Percentiles rank a stretch among this genome's conserved stretches.
phyloP scores from a whole-genome alignment of 2,113 vertebrate species.

The Nothocercus julius region DNA sequence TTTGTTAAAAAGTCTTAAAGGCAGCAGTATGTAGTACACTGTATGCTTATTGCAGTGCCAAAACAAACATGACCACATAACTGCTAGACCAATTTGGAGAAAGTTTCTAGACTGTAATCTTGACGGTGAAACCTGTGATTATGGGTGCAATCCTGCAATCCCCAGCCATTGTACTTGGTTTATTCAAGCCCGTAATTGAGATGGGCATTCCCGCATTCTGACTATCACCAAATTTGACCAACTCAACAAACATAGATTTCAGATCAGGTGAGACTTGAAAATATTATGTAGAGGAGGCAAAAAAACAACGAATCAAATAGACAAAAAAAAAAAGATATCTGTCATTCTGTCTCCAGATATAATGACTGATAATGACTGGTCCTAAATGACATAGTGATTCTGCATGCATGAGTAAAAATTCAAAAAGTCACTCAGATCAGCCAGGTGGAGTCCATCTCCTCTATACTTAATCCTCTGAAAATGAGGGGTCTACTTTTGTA shows the following conservation, averaged over 20 bases:
- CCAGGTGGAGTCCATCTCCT: not conserved
- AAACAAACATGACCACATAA: conserved; percentile 50
- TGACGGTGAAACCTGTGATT: conserved; percentile 29
- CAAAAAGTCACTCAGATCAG: not conserved
- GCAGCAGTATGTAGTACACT: not conserved
- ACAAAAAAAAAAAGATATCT: not conserved
- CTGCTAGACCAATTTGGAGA: conserved; percentile 49
- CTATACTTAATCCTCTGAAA: not conserved
- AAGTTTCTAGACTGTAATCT: conserved; percentile 38
- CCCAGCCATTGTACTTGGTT: not conserved
- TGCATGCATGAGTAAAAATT: not conserved
- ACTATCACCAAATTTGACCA: not conserved
- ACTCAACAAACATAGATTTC: not conserved
- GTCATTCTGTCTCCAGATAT: not conserved
- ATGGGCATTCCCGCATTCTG: not conserved
- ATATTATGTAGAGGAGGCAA: not conserved
- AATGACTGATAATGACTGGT: not conserved
- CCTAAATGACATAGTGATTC: not conserved
- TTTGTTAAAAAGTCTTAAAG: conserved; percentile 38
- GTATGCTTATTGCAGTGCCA: not conserved
- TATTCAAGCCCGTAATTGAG: not conserved
- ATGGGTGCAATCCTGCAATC: conserved; percentile 34
- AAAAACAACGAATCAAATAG: not conserved
- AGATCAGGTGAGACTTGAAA: not conserved
- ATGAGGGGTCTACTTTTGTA: fast-evolving